These are phyloP conservation scores for Cassiopea xamachana DNA, from an alignment of 30 jellyfish, hydroid and myxozoan species.

Conservation along the genomic window DNA sequence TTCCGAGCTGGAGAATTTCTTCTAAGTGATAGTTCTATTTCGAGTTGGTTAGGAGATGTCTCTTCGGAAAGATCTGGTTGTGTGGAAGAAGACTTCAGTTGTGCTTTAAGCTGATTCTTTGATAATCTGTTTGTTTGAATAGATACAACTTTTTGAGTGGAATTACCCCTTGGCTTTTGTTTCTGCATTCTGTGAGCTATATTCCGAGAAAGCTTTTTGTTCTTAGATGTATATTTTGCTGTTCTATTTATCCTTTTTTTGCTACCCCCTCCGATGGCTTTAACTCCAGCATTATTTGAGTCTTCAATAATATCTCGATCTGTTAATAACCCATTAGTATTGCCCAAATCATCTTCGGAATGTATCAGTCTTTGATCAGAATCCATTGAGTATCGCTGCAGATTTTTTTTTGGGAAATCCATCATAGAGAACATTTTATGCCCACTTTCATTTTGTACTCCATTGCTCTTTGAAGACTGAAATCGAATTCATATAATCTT, in stretches of 20 bases:
- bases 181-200: no score
- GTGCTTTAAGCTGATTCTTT: no score
- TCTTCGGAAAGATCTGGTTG: no score
- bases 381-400: slow-evolving; percentile 40
- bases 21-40: no score
- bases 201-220: no score
- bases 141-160: no score
- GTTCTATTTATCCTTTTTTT: background rate
- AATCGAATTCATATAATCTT: background rate
- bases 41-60: no score
- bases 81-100: no score
- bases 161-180: no score
- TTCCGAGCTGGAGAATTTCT: no score
- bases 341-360: slow-evolving; percentile 58
- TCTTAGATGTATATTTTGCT: background rate
- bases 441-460: slow-evolving; percentile 15
- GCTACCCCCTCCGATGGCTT: background rate
- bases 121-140: no score
- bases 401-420: slow-evolving; percentile 58
- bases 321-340: slow-evolving; percentile 65
- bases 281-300: background rate
- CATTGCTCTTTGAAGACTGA: slow-evolving; percentile 1
- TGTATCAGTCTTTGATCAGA: slow-evolving; percentile 58
- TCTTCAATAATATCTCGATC: slow-evolving; percentile 63
- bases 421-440: slow-evolving; percentile 71